Conservation (phyloP, 1,140 invertebrate species). For the Pentalonia nigronervosa region DNA sequence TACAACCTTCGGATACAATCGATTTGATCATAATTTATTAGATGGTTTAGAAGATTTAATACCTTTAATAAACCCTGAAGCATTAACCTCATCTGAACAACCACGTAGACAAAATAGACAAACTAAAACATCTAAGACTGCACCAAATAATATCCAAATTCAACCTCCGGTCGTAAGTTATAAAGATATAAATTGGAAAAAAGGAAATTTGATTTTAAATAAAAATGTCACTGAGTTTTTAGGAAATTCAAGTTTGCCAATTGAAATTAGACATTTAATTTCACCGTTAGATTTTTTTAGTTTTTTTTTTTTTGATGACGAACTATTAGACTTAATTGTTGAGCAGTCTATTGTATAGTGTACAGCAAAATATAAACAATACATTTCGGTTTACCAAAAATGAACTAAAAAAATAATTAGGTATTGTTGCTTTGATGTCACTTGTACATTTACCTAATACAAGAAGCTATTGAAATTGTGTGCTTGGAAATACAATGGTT, state of each 20-base stretch:
- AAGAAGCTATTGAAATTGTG: neutral
- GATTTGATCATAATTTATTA: too few relatives aligned
- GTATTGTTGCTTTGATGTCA: neutral
- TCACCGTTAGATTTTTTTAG: neutral
- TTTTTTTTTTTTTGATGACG: conserved; percentile 21
- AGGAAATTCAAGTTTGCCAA: neutral
- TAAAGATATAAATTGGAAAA: conserved; percentile 9
- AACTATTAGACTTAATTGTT: neutral
- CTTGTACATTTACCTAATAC: neutral
- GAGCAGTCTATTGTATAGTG: neutral
- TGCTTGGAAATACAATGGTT: neutral
- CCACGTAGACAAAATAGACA: too few relatives aligned
- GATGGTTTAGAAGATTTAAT: too few relatives aligned
- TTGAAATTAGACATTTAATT: neutral
- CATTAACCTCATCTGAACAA: too few relatives aligned
- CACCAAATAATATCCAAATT: too few relatives aligned
- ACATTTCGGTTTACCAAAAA: neutral
- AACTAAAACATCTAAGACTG: too few relatives aligned
- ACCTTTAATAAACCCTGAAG: too few relatives aligned
- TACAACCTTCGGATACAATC: too few relatives aligned
- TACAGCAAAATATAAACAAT: neutral
- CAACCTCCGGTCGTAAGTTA: neutral
- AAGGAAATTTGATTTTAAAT: neutral
- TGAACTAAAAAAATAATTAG: neutral
- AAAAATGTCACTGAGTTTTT: neutral